These are phyloP conservation scores for Notarius quadriscutis DNA, from an alignment of 2,113 vertebrate genomes.

Conservation along the genomic window DNA sequence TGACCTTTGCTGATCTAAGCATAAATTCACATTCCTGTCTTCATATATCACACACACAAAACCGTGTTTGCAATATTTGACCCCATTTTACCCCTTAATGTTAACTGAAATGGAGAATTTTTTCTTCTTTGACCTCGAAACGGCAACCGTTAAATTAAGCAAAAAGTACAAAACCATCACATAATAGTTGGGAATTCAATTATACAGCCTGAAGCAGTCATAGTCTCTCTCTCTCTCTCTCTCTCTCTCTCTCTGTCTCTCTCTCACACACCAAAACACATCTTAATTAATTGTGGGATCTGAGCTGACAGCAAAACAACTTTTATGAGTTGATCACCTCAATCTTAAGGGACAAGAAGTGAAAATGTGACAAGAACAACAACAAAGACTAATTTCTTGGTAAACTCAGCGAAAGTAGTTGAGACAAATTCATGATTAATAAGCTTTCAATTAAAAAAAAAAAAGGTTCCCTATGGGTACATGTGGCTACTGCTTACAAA, in stretches of 20 bases:
- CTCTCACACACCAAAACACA: not conserved
- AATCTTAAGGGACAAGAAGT: not conserved
- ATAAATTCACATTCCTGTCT: not conserved
- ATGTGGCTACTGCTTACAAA: too few species aligned
- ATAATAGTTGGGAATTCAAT: not conserved
- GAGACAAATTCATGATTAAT: not conserved
- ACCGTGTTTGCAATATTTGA: not conserved
- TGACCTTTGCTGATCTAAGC: not conserved
- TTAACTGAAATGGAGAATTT: not conserved
- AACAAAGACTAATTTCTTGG: not conserved
- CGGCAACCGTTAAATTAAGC: not conserved
- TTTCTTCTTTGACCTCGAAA: not conserved
- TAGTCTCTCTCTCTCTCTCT: too few species aligned
- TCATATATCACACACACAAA: too few species aligned
- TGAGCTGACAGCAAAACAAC: conserved; percentile 11
- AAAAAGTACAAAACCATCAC: not conserved
- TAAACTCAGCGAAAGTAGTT: not conserved
- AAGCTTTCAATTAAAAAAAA: not conserved
- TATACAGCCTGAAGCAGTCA: not conserved
- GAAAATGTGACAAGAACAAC: conserved; percentile 4
- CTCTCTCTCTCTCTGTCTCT: not conserved
- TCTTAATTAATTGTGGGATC: conserved; percentile 30
- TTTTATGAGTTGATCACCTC: conserved; percentile 10
- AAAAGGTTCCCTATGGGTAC: too few species aligned
- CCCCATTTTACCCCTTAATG: not conserved